Percentiles rank a stretch among this genome's conserved stretches.
Evolutionary conservation across 2,797 vertebrate species (phyloP).

Genomic region (Erethizon dorsatum): DNA sequence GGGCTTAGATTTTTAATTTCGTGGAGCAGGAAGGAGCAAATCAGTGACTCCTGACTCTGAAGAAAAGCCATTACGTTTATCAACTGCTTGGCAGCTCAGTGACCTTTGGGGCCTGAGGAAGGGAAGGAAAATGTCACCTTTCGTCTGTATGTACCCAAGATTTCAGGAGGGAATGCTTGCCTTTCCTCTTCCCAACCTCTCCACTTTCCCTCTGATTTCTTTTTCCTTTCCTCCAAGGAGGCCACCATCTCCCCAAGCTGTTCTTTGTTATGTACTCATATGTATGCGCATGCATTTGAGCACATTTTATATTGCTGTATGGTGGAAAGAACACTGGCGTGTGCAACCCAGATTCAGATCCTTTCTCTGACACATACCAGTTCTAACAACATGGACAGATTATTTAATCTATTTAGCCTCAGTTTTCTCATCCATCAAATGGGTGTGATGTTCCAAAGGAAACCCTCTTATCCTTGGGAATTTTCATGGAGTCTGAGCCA

Average conservation of each 20-base stretch:
- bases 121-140: conserved; percentile 81
- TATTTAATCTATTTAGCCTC: conserved; percentile 48
- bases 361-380: conserved; percentile 48
- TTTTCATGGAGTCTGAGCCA: neutral
- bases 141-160: conserved; percentile 33
- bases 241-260: conserved; percentile 64
- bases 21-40: conserved; percentile 90
- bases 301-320: conserved; percentile 17
- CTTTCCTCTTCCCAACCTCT: conserved; percentile 69
- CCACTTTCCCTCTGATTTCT: conserved; percentile 60
- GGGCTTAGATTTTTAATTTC: conserved; percentile 90
- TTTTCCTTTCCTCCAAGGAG: conserved; percentile 68
- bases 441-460: neutral
- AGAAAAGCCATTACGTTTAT: conserved; percentile 89
- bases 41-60: conserved; percentile 90
- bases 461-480: neutral
- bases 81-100: conserved; percentile 88
- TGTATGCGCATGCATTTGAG: conserved; percentile 74
- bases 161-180: conserved; percentile 74
- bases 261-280: conserved; percentile 79
- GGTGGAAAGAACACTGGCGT: conserved; percentile 42
- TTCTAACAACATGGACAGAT: conserved; percentile 1
- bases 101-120: conserved; percentile 88
- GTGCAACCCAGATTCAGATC: conserved; percentile 14
- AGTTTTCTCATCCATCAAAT: conserved; percentile 63